phyloP scores from a whole-genome alignment of 2,888 invertebrate species.

The Ornithoptera priamus region DNA sequence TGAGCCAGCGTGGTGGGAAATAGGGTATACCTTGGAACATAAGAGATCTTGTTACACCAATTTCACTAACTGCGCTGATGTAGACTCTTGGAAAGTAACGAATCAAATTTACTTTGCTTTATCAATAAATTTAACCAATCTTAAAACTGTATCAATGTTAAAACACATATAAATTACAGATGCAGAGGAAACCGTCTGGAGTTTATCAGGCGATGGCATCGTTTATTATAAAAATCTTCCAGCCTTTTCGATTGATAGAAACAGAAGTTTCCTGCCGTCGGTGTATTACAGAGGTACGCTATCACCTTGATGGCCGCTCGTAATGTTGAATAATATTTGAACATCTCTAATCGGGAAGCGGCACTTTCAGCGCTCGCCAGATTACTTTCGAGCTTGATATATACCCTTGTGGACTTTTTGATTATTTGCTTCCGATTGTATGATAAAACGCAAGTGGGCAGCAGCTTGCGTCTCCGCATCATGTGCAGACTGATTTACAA shows the following conservation, averaged over 20 bases:
- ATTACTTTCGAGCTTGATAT: slow-evolving; percentile 8
- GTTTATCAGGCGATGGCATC: slow-evolving; percentile 22
- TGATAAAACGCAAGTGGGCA: slow-evolving; percentile 16
- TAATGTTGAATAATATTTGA: slow-evolving; percentile 22
- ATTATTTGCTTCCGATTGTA: slow-evolving; percentile 27
- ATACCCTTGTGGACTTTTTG: slow-evolving; percentile 21
- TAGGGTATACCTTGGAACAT: too few species aligned
- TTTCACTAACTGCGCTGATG: too few species aligned
- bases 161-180: slow-evolving; percentile 13
- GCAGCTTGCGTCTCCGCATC: neutral
- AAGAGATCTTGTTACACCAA: too few species aligned
- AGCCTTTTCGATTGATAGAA: slow-evolving; percentile 22
- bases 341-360: slow-evolving; percentile 23
- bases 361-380: slow-evolving; percentile 17
- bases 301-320: slow-evolving; percentile 17
- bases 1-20: too few species aligned
- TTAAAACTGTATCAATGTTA: slow-evolving; percentile 18
- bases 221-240: slow-evolving; percentile 23
- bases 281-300: slow-evolving; percentile 15
- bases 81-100: too few species aligned
- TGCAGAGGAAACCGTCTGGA: slow-evolving; percentile 20
- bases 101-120: too few species aligned
- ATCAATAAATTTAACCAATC: slow-evolving; percentile 14
- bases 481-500: neutral
- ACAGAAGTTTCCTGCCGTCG: slow-evolving; percentile 20